A percentile compares a stretch with the other conserved stretches of the same genome.
Conservation (phyloP, 1,140 invertebrate species). For the Tyrophagus putrescentiae region DNA sequence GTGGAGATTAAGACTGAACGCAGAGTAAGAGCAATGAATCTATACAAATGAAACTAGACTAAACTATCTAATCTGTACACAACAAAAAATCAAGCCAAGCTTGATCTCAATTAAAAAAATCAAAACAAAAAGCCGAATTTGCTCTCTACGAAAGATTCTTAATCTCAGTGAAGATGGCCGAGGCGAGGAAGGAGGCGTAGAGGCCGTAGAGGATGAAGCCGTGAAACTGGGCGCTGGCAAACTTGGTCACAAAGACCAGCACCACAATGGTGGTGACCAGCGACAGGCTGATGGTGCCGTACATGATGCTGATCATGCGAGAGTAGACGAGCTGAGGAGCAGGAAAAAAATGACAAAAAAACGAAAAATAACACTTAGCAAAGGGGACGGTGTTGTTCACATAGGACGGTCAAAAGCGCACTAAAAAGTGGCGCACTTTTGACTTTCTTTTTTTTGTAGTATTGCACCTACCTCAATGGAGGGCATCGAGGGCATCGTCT, state of each 20-base stretch:
- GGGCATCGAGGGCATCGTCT: neutral
- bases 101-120: no score
- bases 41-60: no score
- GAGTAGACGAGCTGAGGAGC: slow-evolving; percentile 32
- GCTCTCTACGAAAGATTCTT: slow-evolving; percentile 3
- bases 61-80: no score
- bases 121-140: no score
- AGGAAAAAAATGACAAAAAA: neutral
- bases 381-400: no score
- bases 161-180: slow-evolving; percentile 25
- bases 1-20: no score
- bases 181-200: slow-evolving; percentile 24
- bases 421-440: neutral
- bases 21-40: no score
- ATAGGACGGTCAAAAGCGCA: neutral
- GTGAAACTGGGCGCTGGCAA: slow-evolving; percentile 29
- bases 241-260: slow-evolving; percentile 30
- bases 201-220: slow-evolving; percentile 25
- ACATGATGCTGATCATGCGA: slow-evolving; percentile 33
- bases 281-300: slow-evolving; percentile 33
- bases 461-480: neutral
- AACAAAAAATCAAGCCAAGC: no score
- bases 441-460: no score
- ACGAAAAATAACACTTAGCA: no score
- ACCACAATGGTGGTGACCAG: slow-evolving; percentile 35